A percentile compares a stretch with the other conserved stretches of the same genome.
phyloP scores from a whole-genome alignment of 1,140 invertebrate species.

The Cydia splendana region DNA sequence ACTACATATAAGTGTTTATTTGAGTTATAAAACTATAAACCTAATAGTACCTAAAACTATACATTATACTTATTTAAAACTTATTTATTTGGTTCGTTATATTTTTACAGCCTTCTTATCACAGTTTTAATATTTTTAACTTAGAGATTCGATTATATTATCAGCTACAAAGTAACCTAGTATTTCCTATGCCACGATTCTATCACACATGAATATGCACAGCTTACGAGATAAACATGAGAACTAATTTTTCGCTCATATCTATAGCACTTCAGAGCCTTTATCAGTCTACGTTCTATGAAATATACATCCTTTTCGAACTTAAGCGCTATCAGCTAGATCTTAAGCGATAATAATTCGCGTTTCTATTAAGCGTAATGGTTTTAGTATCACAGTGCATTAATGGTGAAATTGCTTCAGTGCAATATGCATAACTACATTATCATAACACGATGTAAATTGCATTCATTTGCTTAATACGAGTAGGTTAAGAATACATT shows the following conservation, averaged over 20 bases:
- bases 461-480: constrained; percentile 59
- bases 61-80: no score
- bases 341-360: constrained; percentile 26
- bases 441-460: constrained; percentile 62
- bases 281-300: constrained; percentile 2
- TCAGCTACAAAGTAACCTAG: background rate
- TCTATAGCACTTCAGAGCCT: background rate
- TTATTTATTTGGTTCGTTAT: no score
- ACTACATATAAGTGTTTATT: no score
- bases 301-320: constrained; percentile 25
- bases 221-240: constrained; percentile 5
- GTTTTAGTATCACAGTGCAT: constrained; percentile 44
- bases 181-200: background rate
- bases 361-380: constrained; percentile 51
- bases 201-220: background rate
- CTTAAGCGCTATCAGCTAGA: constrained; percentile 3
- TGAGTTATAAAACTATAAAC: no score
- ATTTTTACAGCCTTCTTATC: no score
- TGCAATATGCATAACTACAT: constrained; percentile 62
- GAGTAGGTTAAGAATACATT: constrained; percentile 41
- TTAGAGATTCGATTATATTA: background rate
- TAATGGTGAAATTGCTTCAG: constrained; percentile 48
- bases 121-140: no score
- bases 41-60: no score
- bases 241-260: constrained; percentile 2